phyloP scores from a whole-genome alignment of 2,113 vertebrate genomes.

The Chaenogobius annularis region DNA sequence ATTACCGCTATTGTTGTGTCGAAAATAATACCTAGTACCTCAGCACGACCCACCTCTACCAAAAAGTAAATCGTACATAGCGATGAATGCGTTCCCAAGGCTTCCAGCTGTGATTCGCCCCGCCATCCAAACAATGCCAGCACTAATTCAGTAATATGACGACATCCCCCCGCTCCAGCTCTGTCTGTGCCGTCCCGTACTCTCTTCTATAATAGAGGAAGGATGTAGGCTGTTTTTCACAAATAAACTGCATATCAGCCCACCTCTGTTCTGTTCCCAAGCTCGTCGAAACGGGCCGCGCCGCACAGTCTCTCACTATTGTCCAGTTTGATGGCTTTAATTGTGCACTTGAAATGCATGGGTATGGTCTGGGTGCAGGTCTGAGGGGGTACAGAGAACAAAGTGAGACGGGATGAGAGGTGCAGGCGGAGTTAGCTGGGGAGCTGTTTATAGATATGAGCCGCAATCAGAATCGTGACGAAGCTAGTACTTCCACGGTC shows the following conservation, averaged over 20 bases:
- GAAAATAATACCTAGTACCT: not conserved
- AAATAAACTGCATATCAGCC: conserved; percentile 69
- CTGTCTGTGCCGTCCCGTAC: conserved; percentile 70
- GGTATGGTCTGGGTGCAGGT: conserved; percentile 54
- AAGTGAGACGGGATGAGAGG: conserved; percentile 49
- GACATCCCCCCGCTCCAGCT: conserved; percentile 42
- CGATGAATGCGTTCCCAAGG: not conserved
- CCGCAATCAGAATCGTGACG: too few relatives aligned
- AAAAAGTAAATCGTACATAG: not conserved
- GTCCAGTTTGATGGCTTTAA: conserved; percentile 51
- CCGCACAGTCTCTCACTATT: conserved; percentile 76
- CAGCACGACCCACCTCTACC: not conserved
- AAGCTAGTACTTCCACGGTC: too few relatives aligned
- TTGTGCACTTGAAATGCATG: conserved; percentile 67
- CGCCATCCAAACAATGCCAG: conserved; percentile 60
- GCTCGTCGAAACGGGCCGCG: conserved; percentile 58
- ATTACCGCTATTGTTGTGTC: too few relatives aligned
- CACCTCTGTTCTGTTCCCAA: conserved; percentile 70
- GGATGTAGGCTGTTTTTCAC: conserved; percentile 80
- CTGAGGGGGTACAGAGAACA: conserved; percentile 66
- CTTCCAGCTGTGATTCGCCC: conserved; percentile 51
- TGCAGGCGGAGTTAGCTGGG: too few relatives aligned
- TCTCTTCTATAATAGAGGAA: conserved; percentile 74
- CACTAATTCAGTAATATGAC: conserved; percentile 68
- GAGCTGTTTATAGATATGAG: not conserved